These are phyloP conservation scores for Rhineura floridana DNA, from an alignment of 2,113 vertebrate species.

Conservation along the genomic window DNA sequence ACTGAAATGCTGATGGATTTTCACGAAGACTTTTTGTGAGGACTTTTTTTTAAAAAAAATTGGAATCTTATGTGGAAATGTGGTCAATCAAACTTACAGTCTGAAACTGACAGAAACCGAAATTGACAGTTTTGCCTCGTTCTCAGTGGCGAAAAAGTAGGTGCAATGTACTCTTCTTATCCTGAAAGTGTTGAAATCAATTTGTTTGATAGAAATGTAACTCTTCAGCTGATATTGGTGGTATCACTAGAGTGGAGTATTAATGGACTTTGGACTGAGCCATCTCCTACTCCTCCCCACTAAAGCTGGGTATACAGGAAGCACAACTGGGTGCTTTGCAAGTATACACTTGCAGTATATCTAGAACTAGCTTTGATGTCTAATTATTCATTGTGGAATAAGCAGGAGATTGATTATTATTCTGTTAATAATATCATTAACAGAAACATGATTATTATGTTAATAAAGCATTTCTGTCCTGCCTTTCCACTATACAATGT, in stretches of 20 bases:
- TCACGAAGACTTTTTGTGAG: no score
- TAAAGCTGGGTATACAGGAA: not conserved
- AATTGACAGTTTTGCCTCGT: not conserved
- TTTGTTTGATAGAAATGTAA: not conserved
- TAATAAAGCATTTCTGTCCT: no score
- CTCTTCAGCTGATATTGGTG: not conserved
- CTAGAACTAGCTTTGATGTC: not conserved
- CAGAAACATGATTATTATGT: not conserved
- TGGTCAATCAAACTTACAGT: no score
- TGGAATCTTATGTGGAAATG: no score
- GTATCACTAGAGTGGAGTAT: no score
- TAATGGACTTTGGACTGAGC: not conserved
- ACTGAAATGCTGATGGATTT: no score
- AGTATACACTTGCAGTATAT: not conserved
- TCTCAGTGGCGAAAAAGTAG: not conserved
- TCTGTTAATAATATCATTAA: not conserved
- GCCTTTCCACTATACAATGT: no score
- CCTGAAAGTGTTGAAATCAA: not conserved
- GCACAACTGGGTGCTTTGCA: not conserved
- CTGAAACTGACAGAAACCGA: no score
- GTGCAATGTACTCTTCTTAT: not conserved
- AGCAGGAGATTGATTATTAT: not conserved
- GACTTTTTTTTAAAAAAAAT: no score
- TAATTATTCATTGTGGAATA: not conserved
- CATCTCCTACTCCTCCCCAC: not conserved